A percentile compares a stretch with the other conserved stretches of the same genome.
Evolutionary conservation across 2,888 invertebrate species (phyloP).

Genomic region (Drosophila subquinaria): DNA sequence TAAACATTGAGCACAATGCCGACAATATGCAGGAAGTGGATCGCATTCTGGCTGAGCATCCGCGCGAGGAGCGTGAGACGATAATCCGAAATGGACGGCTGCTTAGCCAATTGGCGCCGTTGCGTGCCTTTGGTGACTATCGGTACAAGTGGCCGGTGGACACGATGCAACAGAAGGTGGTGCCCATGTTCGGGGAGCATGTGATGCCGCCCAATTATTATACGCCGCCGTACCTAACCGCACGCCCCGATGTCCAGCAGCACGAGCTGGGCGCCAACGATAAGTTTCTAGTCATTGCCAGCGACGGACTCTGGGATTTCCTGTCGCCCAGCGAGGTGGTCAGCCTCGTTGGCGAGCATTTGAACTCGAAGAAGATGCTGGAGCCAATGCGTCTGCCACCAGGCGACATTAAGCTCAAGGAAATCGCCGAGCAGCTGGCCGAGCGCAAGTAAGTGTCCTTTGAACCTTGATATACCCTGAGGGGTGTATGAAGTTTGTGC

Average conservation of each 20-base stretch:
- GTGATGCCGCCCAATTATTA: conserved; percentile 93
- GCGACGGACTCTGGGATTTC: conserved; percentile 98
- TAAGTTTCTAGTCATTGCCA: conserved; percentile 95
- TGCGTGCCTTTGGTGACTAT: conserved; percentile 98
- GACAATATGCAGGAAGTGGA: conserved; percentile 95
- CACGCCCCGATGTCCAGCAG: conserved; percentile 93
- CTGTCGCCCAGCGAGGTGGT: conserved; percentile 92
- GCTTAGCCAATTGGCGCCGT: conserved; percentile 96
- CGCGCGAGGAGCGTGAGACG: conserved; percentile 92
- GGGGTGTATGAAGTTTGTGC: no score
- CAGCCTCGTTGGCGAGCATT: conserved; percentile 96
- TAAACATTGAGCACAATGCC: conserved; percentile 94
- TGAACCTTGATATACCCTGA: no score
- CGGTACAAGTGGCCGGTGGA: conserved; percentile 94
- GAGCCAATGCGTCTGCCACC: conserved; percentile 91
- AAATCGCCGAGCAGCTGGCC: conserved; percentile 91
- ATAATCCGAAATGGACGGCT: conserved; percentile 95
- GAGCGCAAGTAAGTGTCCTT: conserved; percentile 87
- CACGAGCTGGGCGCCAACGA: conserved; percentile 92
- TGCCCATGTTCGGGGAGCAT: conserved; percentile 90
- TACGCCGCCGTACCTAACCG: conserved; percentile 98
- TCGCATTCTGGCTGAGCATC: conserved; percentile 94
- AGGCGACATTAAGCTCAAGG: conserved; percentile 89
- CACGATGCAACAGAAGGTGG: conserved; percentile 89
- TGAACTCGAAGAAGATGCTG: conserved; percentile 94